phyloP scores from a whole-genome alignment of 2,888 invertebrate genomes.

The Patella pellucida region DNA sequence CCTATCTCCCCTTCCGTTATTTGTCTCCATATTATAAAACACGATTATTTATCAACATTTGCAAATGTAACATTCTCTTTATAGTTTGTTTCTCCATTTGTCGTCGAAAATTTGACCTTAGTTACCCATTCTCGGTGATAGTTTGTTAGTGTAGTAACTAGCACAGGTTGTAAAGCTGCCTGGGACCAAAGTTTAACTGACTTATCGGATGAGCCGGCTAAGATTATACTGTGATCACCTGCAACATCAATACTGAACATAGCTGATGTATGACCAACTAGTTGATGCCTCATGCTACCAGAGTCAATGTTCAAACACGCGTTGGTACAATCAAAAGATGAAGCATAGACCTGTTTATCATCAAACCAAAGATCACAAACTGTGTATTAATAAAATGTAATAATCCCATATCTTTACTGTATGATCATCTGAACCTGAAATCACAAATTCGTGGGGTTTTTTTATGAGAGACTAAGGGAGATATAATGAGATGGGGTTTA shows the following conservation, averaged over 20 bases:
- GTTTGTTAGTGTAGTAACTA: constrained; percentile 50
- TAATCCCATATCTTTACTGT: constrained; percentile 65
- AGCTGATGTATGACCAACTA: constrained; percentile 64
- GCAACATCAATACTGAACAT: constrained; percentile 63
- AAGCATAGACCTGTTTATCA: constrained; percentile 56
- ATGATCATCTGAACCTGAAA: constrained; percentile 66
- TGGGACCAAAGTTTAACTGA: constrained; percentile 64
- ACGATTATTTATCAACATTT: constrained; percentile 38
- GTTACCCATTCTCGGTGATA: constrained; percentile 46
- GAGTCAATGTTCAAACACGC: constrained; percentile 62
- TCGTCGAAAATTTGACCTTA: constrained; percentile 35
- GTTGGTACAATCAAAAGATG: constrained; percentile 66
- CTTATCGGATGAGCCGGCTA: constrained; percentile 66
- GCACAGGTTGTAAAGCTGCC: constrained; percentile 15
- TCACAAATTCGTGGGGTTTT: background rate
- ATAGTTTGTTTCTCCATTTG: background rate
- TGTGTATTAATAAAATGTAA: constrained; percentile 52
- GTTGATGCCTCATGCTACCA: constrained; percentile 47
- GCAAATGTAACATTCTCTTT: constrained; percentile 23
- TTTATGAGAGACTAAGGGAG: too few relatives aligned
- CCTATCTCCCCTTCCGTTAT: constrained; percentile 30
- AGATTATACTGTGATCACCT: constrained; percentile 38
- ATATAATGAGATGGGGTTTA: too few relatives aligned
- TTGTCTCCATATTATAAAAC: constrained; percentile 44
- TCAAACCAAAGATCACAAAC: constrained; percentile 65